These are phyloP conservation scores for Lasiommata megera DNA, from an alignment of 2,888 invertebrate genomes.

Conservation along the genomic window DNA sequence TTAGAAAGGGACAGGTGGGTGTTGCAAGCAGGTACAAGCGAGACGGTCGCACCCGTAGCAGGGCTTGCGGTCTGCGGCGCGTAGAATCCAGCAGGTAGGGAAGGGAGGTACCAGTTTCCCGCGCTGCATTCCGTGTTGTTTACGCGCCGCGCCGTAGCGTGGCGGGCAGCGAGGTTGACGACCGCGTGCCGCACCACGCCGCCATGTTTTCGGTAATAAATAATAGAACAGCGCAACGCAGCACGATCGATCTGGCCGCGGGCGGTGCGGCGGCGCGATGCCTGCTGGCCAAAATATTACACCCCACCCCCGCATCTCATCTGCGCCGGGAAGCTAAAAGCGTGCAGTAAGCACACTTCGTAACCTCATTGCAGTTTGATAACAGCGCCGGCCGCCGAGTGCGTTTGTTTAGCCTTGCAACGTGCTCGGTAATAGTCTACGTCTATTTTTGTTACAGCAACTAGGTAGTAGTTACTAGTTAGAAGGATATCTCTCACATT, in stretches of 20 bases:
- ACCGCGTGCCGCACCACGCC: constrained; percentile 69
- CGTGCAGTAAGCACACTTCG: constrained; percentile 18
- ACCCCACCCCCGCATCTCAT: constrained; percentile 39
- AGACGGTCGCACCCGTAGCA: constrained; percentile 25
- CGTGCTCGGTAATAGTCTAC: background rate
- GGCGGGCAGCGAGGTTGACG: constrained; percentile 55
- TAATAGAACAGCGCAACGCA: constrained; percentile 70
- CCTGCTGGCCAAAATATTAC: constrained; percentile 63
- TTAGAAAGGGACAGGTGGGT: constrained; percentile 27
- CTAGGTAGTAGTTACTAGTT: background rate
- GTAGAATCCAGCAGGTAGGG: constrained; percentile 45
- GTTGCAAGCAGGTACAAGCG: constrained; percentile 18
- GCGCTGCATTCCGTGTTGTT: constrained; percentile 64
- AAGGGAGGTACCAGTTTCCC: constrained; percentile 57
- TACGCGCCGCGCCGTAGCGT: constrained; percentile 58
- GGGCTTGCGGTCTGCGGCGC: constrained; percentile 21
- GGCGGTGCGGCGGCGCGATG: constrained; percentile 66
- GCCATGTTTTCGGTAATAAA: constrained; percentile 78
- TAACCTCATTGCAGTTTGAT: constrained; percentile 27
- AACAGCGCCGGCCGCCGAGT: constrained; percentile 1
- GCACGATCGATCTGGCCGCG: constrained; percentile 64
- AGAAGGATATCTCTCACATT: too few species aligned
- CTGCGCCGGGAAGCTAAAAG: constrained; percentile 18
- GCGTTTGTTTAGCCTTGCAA: constrained; percentile 1
- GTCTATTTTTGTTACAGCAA: background rate